phyloP scores from a whole-genome alignment of 2,888 invertebrate genomes.

The Lysandra bellargus region DNA sequence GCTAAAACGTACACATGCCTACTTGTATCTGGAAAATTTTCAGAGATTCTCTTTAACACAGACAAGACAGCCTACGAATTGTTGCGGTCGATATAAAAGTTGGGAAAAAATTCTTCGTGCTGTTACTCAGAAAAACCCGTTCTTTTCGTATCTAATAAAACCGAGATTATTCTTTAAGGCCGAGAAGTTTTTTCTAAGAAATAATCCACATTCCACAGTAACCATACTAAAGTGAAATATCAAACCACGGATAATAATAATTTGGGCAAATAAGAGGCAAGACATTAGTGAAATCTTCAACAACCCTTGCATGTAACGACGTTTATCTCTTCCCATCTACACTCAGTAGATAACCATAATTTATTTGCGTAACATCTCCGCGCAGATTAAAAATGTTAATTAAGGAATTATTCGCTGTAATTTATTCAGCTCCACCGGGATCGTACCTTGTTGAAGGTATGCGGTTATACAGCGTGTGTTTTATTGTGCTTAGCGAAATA shows the following conservation, averaged over 20 bases:
- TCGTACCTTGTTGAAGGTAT: conserved; percentile 59
- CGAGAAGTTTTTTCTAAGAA: no score
- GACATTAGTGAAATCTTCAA: conserved; percentile 13
- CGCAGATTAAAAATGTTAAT: conserved; percentile 79
- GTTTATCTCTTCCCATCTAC: conserved; percentile 17
- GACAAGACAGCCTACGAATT: no score
- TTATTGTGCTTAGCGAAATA: conserved; percentile 11
- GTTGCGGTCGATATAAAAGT: no score
- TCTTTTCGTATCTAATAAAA: no score
- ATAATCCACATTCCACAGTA: no score
- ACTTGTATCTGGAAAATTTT: no score
- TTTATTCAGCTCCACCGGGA: conserved; percentile 66
- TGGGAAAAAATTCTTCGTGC: no score
- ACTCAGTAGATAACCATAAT: conserved; percentile 47
- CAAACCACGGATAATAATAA: neutral
- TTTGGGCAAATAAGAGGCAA: neutral
- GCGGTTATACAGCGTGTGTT: conserved; percentile 50
- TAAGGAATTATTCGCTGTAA: conserved; percentile 74
- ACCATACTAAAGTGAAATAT: no score
- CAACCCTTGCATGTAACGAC: conserved; percentile 20
- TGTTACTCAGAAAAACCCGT: no score
- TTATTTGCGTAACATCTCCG: conserved; percentile 72
- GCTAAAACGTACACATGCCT: neutral
- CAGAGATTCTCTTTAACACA: no score
- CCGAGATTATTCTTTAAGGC: no score